Evolutionary conservation across 2,888 invertebrate genomes (phyloP), one percentile per base, ranked within the genome.

Genomic region (Sepioteuthis lessoniana): DNA sequence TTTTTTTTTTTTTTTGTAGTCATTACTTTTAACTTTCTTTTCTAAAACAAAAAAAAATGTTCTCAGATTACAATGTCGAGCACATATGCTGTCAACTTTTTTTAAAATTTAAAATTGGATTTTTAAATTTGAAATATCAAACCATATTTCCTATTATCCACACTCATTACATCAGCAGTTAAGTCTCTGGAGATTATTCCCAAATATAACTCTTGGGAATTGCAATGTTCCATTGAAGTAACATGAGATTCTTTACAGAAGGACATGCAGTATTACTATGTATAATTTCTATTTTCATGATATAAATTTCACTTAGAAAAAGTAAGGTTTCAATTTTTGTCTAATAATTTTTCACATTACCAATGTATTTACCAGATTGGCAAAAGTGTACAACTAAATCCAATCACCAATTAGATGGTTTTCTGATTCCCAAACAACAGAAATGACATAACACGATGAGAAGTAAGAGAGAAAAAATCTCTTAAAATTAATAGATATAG

Each of bases 171-270:
- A 76, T 76, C n/a, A n/a, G 76, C n/a, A 35, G 19, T 76, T 76
- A n/a, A 31, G n/a, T 76, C 76, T 35, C 76, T 13, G n/a, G 76
- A 76, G 55, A 55, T 55, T 25, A 55, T 55, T 55, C 55, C 55
- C 55, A 55, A 55, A 55, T 55, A 55, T 55, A 55, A 55, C 55
- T 55, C 25, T 25, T 55, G 55, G 35, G 76, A 76, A 76, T 76
- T 76, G 76, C 76, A 76, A 76, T 76, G n/a, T 76, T n/a, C n/a
- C 76, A 76, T n/a, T 76, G 76, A 76, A 35, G 76, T n/a, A 76
- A 76, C n/a, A 10, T 76, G n/a, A 76, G 76, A 76, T 21, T 21
- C 5, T 76, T 76, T 16, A 76, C 76, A 76, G 76, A 76, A 76
- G n/a, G n/a, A 76, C n/a, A 76, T 55, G 55, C 55, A 2, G 25